Evolutionary conservation across 2,797 vertebrate species (phyloP).

Genomic region (Emydoidea blandingii): DNA sequence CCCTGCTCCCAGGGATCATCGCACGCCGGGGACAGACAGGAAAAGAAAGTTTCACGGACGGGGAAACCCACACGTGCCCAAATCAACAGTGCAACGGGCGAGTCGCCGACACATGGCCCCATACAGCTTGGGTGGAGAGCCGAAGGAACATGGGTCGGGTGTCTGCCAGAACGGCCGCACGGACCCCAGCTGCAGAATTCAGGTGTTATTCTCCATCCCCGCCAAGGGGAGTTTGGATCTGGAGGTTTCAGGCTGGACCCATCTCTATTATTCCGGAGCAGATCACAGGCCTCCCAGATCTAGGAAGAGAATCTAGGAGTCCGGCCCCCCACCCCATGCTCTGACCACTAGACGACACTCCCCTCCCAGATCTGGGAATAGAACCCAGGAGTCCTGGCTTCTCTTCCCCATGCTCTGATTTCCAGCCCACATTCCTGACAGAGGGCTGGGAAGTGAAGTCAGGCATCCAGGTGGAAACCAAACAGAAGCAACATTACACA

Average conservation of each 20-base stretch:
- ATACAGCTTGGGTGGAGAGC: rapidly evolving
- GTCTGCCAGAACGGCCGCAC: neutral
- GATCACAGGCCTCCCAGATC: neutral
- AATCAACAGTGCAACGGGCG: neutral
- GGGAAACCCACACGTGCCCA: neutral
- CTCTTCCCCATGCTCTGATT: no score
- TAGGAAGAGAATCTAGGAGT: neutral
- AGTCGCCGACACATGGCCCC: no score
- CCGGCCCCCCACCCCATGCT: neutral
- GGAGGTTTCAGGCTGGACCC: neutral
- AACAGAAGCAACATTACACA: neutral
- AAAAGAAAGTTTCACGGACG: no score
- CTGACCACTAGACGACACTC: neutral
- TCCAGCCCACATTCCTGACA: neutral
- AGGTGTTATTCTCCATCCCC: neutral
- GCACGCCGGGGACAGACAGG: neutral
- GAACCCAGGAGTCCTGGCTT: no score
- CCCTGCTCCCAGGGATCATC: neutral
- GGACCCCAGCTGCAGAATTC: neutral
- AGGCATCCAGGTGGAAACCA: neutral
- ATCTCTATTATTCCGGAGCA: neutral
- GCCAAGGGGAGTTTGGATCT: neutral
- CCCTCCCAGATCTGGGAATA: no score
- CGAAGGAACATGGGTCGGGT: neutral
- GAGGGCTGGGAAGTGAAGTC: no score